Percentiles rank a stretch among this genome's conserved stretches.
Conservation (phyloP, 2,113 vertebrate genomes). For the Anser cygnoides region DNA sequence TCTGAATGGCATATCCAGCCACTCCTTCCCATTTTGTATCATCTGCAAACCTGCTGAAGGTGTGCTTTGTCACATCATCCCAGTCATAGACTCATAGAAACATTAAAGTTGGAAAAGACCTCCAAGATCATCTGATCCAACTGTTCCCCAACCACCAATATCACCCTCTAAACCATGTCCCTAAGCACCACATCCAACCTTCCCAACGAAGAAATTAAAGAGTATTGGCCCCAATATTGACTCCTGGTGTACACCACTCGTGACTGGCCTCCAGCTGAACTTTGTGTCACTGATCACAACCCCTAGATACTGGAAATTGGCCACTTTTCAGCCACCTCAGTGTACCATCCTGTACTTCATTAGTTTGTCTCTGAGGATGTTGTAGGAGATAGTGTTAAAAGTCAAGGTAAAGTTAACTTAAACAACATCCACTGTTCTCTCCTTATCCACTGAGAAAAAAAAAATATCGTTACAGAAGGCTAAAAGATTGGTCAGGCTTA, state of each 20-base stretch:
- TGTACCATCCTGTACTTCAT: not conserved
- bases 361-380: not conserved
- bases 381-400: not conserved
- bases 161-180: no score
- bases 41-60: not conserved
- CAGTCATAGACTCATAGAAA: not conserved
- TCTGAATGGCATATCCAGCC: not conserved
- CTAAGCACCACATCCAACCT: no score
- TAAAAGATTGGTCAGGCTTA: accelerated
- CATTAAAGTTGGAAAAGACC: no score
- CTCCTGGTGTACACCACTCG: not conserved
- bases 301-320: not conserved
- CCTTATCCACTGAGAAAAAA: not conserved
- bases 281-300: not conserved
- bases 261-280: not conserved
- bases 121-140: no score
- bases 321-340: not conserved
- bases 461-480: not conserved
- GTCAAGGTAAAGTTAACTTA: not conserved
- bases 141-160: no score
- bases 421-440: not conserved
- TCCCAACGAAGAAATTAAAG: not conserved
- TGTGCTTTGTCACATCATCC: not conserved
- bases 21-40: not conserved
- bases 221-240: not conserved